phyloP scores from a whole-genome alignment of 2,888 invertebrate genomes.

The Hydrotaea diabolus region DNA sequence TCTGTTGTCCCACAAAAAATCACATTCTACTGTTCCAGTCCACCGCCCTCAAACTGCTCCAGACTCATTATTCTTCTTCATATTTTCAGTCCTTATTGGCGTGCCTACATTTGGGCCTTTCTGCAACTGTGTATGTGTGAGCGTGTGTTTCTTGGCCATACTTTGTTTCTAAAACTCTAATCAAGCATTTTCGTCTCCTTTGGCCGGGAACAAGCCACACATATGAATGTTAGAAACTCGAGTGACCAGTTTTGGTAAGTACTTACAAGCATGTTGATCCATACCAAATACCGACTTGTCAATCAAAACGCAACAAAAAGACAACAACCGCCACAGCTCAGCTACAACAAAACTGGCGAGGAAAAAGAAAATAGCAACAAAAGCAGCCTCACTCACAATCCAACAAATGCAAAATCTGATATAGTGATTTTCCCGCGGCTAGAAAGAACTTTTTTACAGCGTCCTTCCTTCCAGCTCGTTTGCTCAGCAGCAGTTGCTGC shows the following conservation, averaged over 20 bases:
- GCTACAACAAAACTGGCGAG: conserved; percentile 41
- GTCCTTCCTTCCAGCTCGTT: neutral
- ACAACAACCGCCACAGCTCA: conserved; percentile 70
- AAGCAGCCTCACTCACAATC: conserved; percentile 28
- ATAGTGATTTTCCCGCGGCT: conserved; percentile 67
- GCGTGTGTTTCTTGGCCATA: neutral
- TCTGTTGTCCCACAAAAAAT: too few relatives aligned
- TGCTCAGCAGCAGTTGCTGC: neutral
- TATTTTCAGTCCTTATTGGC: neutral
- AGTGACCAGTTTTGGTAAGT: conserved; percentile 64
- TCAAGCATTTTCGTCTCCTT: conserved; percentile 12
- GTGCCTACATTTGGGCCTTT: neutral
- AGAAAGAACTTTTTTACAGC: too few relatives aligned
- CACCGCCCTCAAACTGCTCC: too few relatives aligned
- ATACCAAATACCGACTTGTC: conserved; percentile 75
- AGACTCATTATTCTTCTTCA: too few relatives aligned
- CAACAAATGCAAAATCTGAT: conserved; percentile 67
- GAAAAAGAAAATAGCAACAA: too few relatives aligned
- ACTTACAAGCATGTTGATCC: conserved; percentile 67
- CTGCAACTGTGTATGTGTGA: neutral
- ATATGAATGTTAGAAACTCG: conserved; percentile 57
- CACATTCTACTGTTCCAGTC: too few relatives aligned
- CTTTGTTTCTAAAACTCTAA: neutral
- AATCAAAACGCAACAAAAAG: conserved; percentile 70
- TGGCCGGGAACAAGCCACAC: neutral